Base-by-base conservation (phyloP, 2,888 invertebrate species). In the Lymantria monacha region DNA sequence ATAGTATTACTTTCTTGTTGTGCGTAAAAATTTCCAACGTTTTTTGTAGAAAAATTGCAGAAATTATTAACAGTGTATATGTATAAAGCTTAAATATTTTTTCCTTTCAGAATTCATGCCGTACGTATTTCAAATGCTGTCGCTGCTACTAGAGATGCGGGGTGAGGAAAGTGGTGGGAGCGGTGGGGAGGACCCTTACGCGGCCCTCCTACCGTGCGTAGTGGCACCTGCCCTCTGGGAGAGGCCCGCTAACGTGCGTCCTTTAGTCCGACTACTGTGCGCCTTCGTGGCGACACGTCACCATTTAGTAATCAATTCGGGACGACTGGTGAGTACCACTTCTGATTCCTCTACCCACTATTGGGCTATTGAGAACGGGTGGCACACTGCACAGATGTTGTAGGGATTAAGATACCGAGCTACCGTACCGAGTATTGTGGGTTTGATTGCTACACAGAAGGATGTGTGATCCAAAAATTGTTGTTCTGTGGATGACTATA, bases 81-180 rank as follows among this genome's bases (percentile, higher is more conserved):
- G n/a, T n/a, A n/a, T n/a, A n/a, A n/a, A n/a, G n/a, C n/a, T n/a
- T n/a, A n/a, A n/a, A n/a, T n/a, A n/a, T n/a, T n/a, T n/a, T n/a
- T n/a, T n/a, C n/a, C n/a, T n/a, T n/a, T n/a, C n/a, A 94, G 99
- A 99, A 83, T 99, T 99, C 91, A 96, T 99, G 87, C 99, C 99
- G 0, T 99, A 99, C 86, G 97, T 98, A 44, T 99, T 99, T 83
- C 99, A 99, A 96, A 95, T 99, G 87, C 90, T 99, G 40, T 97
- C 98, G 0, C 91, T 99, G 14, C 89, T 99, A 51, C 92, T 99
- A 87, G 98, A 98, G 83, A 86, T 96, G 54, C 94, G 95, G 46
- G 87, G 89, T 0, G 37, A 52, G 3, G 0, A 30, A 69, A 46
- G 72, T 67, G 13, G 11, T 72, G 80, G 79, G 1, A 42, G 74